Evolutionary conservation across 2,888 invertebrate genomes (phyloP).

Genomic region (Pandemis cinnamomeana): DNA sequence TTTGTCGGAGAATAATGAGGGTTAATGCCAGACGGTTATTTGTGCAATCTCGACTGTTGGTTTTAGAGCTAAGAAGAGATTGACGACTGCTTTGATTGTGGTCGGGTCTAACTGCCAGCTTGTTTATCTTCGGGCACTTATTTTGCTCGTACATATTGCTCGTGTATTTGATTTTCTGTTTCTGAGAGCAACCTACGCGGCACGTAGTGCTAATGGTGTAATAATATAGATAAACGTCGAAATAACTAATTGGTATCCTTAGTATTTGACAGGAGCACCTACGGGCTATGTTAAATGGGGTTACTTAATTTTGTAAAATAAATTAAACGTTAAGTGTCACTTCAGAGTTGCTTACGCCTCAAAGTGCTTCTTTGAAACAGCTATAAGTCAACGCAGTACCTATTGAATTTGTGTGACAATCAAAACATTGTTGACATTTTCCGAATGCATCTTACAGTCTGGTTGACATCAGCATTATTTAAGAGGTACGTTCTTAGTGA

Average conservation of each 20-base stretch:
- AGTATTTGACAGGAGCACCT: constrained; percentile 39
- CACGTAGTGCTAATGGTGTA: constrained; percentile 58
- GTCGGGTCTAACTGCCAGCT: constrained; percentile 59
- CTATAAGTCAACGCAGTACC: neutral
- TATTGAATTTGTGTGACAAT: neutral
- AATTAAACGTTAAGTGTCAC: constrained; percentile 31
- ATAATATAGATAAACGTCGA: constrained; percentile 61
- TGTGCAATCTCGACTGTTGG: constrained; percentile 79
- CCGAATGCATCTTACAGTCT: too few species aligned
- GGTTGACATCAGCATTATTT: too few species aligned
- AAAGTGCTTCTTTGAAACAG: neutral
- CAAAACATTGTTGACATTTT: neutral
- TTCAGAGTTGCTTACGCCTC: constrained; percentile 10
- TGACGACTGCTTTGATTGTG: constrained; percentile 71
- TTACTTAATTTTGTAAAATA: constrained; percentile 24
- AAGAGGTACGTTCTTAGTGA: too few species aligned
- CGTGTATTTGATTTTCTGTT: constrained; percentile 70
- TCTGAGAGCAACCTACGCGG: constrained; percentile 61
- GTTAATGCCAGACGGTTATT: constrained; percentile 76
- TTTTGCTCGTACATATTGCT: constrained; percentile 57
- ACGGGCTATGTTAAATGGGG: constrained; percentile 27
- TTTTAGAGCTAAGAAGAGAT: constrained; percentile 70
- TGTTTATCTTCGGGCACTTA: constrained; percentile 57
- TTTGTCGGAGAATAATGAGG: constrained; percentile 70
- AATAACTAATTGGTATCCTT: constrained; percentile 58